These are phyloP conservation scores for Crepidodera aurea DNA, from an alignment of 2,888 invertebrate species.

Conservation along the genomic window DNA sequence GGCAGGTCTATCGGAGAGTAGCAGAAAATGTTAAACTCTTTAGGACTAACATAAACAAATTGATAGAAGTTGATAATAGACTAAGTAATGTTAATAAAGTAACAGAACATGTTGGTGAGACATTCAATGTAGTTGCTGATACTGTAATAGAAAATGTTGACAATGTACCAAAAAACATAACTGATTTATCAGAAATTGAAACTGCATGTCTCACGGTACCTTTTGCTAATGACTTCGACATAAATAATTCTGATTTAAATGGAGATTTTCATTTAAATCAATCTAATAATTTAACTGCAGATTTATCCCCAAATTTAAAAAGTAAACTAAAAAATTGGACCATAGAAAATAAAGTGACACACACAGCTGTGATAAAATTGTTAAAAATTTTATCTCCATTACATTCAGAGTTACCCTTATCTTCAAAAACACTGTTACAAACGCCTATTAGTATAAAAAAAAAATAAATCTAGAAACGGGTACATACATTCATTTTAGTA, in stretches of 20 bases:
- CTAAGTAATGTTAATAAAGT: neutral
- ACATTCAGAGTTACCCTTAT: constrained; percentile 32
- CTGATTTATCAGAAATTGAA: neutral
- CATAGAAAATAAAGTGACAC: constrained; percentile 8
- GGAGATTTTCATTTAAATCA: neutral
- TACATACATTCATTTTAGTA: constrained; percentile 30
- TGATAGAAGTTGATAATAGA: neutral
- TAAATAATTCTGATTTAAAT: constrained; percentile 8
- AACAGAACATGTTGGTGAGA: neutral
- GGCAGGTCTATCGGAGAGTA: constrained; percentile 6
- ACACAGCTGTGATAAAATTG: constrained; percentile 22
- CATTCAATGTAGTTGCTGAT: neutral
- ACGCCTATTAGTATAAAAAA: too few species aligned
- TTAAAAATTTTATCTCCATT: constrained; percentile 32
- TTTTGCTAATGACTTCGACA: neutral
- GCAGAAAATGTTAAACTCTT: constrained; percentile 1
- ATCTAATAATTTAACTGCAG: neutral
- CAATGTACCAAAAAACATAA: neutral
- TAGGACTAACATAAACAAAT: neutral
- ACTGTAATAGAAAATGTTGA: neutral
- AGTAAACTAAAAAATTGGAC: constrained; percentile 15
- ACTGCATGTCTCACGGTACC: neutral
- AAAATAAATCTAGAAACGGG: constrained; percentile 27
- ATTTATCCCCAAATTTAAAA: neutral
- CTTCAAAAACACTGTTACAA: constrained; percentile 29